phyloP scores from a whole-genome alignment of 2,797 vertebrate species.

The Betta splendens region DNA sequence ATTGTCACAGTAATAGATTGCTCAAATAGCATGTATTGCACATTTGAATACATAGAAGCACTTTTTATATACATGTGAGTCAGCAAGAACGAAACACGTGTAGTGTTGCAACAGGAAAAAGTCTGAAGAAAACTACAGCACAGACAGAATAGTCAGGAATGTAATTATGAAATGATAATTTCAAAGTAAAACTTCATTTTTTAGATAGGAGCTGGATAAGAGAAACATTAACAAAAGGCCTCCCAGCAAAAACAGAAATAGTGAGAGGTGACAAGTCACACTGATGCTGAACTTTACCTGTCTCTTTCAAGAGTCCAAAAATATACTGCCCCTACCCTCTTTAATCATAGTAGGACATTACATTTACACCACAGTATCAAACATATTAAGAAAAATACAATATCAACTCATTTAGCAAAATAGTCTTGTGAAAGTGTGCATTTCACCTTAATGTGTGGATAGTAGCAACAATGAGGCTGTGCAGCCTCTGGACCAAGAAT shows the following conservation, averaged over 20 bases:
- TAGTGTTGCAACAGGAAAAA: slow-evolving; percentile 73
- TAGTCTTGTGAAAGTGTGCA: slow-evolving; percentile 55
- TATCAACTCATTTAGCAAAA: slow-evolving; percentile 77
- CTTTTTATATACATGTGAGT: slow-evolving; percentile 83
- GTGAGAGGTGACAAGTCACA: slow-evolving; percentile 33
- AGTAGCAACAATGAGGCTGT: slow-evolving; percentile 30
- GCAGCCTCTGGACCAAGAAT: slow-evolving; percentile 24
- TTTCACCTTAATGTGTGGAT: slow-evolving; percentile 29
- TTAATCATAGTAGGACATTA: slow-evolving; percentile 70
- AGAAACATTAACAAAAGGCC: slow-evolving; percentile 42
- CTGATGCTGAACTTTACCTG: slow-evolving; percentile 22
- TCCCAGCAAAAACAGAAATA: slow-evolving; percentile 27
- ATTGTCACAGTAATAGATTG: slow-evolving; percentile 87
- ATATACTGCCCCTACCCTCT: slow-evolving; percentile 22
- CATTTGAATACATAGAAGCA: slow-evolving; percentile 83
- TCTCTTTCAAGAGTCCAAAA: slow-evolving; percentile 38
- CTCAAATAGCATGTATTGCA: slow-evolving; percentile 84
- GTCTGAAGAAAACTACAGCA: slow-evolving; percentile 65
- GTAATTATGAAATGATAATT: slow-evolving; percentile 81
- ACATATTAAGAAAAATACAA: slow-evolving; percentile 79
- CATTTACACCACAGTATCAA: slow-evolving; percentile 83
- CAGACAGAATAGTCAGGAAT: slow-evolving; percentile 77
- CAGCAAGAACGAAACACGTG: slow-evolving; percentile 70
- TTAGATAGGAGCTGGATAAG: slow-evolving; percentile 58
- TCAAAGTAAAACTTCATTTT: slow-evolving; percentile 55